Evolutionary conservation across 2,888 invertebrate species (phyloP), one percentile per base, ranked within the genome.

Genomic region (Ornithoptera priamus): DNA sequence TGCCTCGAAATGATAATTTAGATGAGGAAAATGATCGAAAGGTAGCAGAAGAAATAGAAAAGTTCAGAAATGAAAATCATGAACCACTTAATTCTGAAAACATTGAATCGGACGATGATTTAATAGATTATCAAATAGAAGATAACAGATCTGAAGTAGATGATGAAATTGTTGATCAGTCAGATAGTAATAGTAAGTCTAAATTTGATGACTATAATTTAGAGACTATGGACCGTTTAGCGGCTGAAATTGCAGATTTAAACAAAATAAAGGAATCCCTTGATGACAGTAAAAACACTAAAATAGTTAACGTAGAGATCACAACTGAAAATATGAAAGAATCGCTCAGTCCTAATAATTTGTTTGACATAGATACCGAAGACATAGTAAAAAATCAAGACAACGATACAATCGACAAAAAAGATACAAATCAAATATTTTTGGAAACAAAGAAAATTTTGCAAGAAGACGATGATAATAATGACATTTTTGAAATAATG

Each of bases 81-180:
- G 18, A 58, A 15, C 67, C 20, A 50, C 2, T 69, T 1, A 59
- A 67, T 46, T 30, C 56, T 12, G 39, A 67, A 57, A 30, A 62
- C 22, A 24, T n/a, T 39, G 20, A 61, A 17, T 39, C 63, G 18
- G 67, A 70, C 8, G 75, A 75, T 22, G 71, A 64, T 22, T 72
- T 79, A 15, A 72, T 73, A 56, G 86, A 86, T 72, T 87, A 88
- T 68, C 85, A 83, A 65, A 73, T 84, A 46, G 89, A 89, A 80
- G 89, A 88, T 62, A 88, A 87, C 46, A 80, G 87, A 66, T 79
- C 78, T 39, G 76, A 77, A 61, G 64, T 62, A 36, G 72, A 74
- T 58, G 73, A 77, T 65, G 72, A 71, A 24, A 60, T 50, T 22
- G 24, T 46, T 57, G 65, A 56, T 22, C 56, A 53, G 6, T 56